Evolutionary conservation across 2,797 vertebrate genomes (phyloP).

Genomic region (Acropternis orthonyx): DNA sequence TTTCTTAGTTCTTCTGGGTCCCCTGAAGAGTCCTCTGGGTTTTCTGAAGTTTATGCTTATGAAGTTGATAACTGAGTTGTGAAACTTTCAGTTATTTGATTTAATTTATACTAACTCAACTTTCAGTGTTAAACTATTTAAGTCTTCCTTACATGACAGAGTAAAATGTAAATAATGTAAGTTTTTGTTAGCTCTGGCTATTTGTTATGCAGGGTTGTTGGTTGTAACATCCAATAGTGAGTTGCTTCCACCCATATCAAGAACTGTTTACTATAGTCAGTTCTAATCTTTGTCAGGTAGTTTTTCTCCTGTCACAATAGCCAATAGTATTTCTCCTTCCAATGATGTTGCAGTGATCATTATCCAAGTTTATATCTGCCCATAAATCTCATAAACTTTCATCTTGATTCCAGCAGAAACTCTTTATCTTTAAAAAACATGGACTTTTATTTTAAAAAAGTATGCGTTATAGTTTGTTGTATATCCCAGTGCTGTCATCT

Average conservation of each 20-base stretch:
- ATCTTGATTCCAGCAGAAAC: neutral
- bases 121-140: neutral
- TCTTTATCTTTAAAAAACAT: neutral
- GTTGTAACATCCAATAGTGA: neutral
- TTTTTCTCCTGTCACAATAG: neutral
- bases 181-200: neutral
- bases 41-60: neutral
- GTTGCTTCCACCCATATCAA: neutral
- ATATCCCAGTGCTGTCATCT: neutral
- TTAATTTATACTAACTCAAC: neutral
- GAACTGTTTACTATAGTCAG: neutral
- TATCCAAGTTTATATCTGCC: neutral
- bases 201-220: fast-evolving
- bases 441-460: neutral
- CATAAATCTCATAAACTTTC: neutral
- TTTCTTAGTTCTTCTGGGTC: neutral
- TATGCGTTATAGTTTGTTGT: neutral
- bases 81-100: neutral
- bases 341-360: neutral
- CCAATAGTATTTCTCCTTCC: neutral
- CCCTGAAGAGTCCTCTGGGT: neutral
- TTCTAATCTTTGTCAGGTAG: neutral
- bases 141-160: neutral
- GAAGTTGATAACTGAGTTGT: neutral
- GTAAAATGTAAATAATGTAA: neutral